Percentiles rank a stretch among this genome's conserved stretches.
Evolutionary conservation across 2,888 invertebrate genomes (phyloP).

Genomic region (Mellilla xanthometata): DNA sequence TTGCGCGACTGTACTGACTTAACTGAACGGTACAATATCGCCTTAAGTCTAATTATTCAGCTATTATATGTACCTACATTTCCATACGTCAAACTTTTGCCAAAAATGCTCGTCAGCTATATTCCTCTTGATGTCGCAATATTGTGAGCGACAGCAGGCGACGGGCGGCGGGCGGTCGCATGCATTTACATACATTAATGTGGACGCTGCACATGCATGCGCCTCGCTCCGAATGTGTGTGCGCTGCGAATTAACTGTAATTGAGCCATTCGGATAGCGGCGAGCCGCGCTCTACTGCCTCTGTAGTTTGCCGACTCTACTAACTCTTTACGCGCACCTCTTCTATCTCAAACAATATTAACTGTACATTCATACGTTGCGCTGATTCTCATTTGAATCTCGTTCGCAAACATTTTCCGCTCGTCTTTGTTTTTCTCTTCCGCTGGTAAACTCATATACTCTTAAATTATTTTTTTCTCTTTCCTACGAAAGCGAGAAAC

Average conservation of each 20-base stretch:
- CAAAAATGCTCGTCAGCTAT: slow-evolving; percentile 74
- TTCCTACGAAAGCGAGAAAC: slow-evolving; percentile 50
- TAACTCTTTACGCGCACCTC: slow-evolving; percentile 35
- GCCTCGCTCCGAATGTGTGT: slow-evolving; percentile 74
- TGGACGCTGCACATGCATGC: slow-evolving; percentile 74
- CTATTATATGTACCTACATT: slow-evolving; percentile 43
- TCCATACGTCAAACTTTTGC: slow-evolving; percentile 74
- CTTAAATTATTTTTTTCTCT: slow-evolving; percentile 28
- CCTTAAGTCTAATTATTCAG: too few relatives aligned
- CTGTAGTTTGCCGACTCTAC: slow-evolving; percentile 52
- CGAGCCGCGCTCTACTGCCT: slow-evolving; percentile 64
- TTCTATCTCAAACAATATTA: slow-evolving; percentile 41
- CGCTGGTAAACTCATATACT: slow-evolving; percentile 27
- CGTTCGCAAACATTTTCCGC: slow-evolving; percentile 9
- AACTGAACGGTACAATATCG: too few relatives aligned
- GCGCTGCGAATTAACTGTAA: slow-evolving; percentile 81
- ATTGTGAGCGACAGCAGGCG: slow-evolving; percentile 72
- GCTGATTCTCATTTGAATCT: slow-evolving; percentile 15
- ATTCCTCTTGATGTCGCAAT: slow-evolving; percentile 80
- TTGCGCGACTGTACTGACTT: too few relatives aligned
- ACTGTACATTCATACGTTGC: slow-evolving; percentile 31
- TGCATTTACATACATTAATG: slow-evolving; percentile 82
- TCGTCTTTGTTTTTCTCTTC: slow-evolving; percentile 21
- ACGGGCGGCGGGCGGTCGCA: slow-evolving; percentile 74
- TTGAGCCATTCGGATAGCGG: slow-evolving; percentile 79